phyloP scores from a whole-genome alignment of 2,888 invertebrate species.

The Scaptomyza parva region DNA sequence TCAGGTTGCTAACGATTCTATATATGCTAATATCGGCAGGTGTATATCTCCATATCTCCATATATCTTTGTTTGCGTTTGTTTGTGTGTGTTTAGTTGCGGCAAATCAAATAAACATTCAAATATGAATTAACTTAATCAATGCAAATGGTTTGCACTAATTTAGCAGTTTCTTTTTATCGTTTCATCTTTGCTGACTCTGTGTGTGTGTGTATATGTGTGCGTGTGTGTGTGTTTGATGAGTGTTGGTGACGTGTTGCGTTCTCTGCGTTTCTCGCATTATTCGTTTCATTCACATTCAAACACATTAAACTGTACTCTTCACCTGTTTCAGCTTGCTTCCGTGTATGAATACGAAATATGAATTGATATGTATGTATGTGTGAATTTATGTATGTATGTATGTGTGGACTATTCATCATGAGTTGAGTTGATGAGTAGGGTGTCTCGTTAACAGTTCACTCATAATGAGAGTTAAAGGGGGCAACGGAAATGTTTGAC shows the following conservation, averaged over 20 bases:
- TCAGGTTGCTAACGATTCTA: constrained; percentile 22
- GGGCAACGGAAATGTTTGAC: constrained; percentile 54
- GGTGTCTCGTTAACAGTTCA: constrained; percentile 54
- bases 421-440: constrained; percentile 1
- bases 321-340: constrained; percentile 4
- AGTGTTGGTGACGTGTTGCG: neutral
- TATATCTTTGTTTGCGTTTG: neutral
- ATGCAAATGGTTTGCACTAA: constrained; percentile 77
- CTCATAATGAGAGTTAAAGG: constrained; percentile 47
- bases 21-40: constrained; percentile 22
- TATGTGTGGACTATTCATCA: neutral
- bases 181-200: constrained; percentile 3
- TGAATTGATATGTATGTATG: too few species aligned
- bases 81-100: constrained; percentile 19
- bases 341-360: neutral
- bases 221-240: neutral
- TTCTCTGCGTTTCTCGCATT: constrained; percentile 12
- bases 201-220: constrained; percentile 4
- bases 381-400: too few species aligned
- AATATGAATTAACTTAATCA: constrained; percentile 69
- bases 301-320: neutral
- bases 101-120: constrained; percentile 60
- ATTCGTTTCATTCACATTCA: constrained; percentile 15
- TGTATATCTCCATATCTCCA: too few species aligned
- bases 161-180: constrained; percentile 55